Conservation (phyloP, 2,113 vertebrate species). For the Xiphophorus couchianus region DNA sequence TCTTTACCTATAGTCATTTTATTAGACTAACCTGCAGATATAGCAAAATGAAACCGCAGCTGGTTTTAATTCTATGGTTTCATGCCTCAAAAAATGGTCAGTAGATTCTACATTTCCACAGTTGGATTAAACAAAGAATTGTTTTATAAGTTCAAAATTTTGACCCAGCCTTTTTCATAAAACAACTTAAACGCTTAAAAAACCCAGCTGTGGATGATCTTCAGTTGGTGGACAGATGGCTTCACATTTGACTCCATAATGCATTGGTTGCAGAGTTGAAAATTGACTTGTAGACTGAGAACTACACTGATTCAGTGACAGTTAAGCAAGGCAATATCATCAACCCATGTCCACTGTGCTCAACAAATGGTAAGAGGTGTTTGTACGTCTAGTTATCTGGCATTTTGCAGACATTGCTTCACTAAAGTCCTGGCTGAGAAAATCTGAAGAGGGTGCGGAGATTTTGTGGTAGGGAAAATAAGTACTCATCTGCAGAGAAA, state of each 20-base stretch:
- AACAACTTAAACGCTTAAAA: background rate
- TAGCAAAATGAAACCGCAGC: background rate
- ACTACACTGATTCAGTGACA: background rate
- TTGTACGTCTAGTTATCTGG: background rate
- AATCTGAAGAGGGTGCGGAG: too few species aligned
- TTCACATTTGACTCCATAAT: background rate
- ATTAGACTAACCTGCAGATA: background rate
- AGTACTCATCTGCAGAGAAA: too few species aligned
- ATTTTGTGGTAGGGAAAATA: too few species aligned
- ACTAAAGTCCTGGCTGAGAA: too few species aligned
- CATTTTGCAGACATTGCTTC: too few species aligned
- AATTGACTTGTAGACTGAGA: background rate
- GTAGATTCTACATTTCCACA: too few species aligned
- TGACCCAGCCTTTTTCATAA: background rate
- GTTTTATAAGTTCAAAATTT: background rate
- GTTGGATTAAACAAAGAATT: background rate
- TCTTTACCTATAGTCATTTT: conserved; percentile 23
- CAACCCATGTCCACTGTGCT: background rate
- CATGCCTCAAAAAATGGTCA: background rate
- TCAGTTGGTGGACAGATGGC: background rate
- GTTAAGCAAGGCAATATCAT: background rate
- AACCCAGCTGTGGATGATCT: background rate
- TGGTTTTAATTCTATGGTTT: too few species aligned
- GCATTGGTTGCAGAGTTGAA: background rate
- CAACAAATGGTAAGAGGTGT: background rate